Percentiles rank a stretch among this genome's conserved stretches.
Evolutionary conservation across 2,797 vertebrate genomes (phyloP).

Genomic region (Tiaroga cobitis): DNA sequence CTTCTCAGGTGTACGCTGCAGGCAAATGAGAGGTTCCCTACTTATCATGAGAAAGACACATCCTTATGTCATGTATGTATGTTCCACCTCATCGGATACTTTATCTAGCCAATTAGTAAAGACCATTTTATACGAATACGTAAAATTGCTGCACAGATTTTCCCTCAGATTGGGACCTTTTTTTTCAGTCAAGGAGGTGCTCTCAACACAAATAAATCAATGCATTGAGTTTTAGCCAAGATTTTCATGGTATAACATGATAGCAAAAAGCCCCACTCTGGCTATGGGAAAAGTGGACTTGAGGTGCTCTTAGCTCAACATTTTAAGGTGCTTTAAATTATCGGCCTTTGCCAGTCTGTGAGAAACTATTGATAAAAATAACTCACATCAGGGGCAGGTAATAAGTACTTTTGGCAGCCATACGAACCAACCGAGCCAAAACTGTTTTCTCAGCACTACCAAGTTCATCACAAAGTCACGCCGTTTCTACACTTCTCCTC

Average conservation of each 20-base stretch:
- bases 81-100: slow-evolving; percentile 4
- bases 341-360: slow-evolving; percentile 38
- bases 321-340: slow-evolving; percentile 37
- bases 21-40: slow-evolving; percentile 53
- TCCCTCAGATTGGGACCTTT: not conserved
- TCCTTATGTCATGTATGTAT: slow-evolving; percentile 19
- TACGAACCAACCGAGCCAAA: slow-evolving; percentile 44
- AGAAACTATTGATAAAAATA: slow-evolving; percentile 55
- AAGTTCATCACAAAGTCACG: slow-evolving; percentile 52
- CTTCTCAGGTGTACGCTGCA: slow-evolving; percentile 75
- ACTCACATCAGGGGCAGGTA: slow-evolving; percentile 45
- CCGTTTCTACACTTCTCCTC: slow-evolving; percentile 27
- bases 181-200: not conserved
- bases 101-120: slow-evolving; percentile 9
- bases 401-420: slow-evolving; percentile 52
- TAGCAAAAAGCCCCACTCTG: not conserved
- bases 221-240: slow-evolving; percentile 20
- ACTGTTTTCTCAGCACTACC: slow-evolving; percentile 47
- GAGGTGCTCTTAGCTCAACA: slow-evolving; percentile 8
- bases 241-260: slow-evolving; percentile 14
- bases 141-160: not conserved
- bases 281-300: slow-evolving; percentile 2
- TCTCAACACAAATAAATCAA: slow-evolving; percentile 12
- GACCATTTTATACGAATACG: not conserved
- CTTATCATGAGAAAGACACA: slow-evolving; percentile 11